These are phyloP conservation scores for Ditylenchus dipsaci DNA, from an alignment of 1,140 invertebrate genomes.

Conservation along the genomic window DNA sequence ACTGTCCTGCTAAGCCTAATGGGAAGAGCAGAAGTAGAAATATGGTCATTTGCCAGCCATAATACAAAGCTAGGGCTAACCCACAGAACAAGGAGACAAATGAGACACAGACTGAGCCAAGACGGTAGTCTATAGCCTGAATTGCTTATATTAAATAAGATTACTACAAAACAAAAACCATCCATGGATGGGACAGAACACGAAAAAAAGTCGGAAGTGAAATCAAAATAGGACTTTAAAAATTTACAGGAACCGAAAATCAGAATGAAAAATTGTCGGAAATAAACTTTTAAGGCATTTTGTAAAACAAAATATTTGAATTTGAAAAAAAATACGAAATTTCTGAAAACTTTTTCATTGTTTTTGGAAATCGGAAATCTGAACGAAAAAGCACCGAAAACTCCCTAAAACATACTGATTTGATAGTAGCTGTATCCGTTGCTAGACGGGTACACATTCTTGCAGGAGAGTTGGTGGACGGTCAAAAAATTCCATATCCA, in stretches of 20 bases:
- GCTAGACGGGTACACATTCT: constrained; percentile 62
- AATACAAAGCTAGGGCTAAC: constrained; percentile 58
- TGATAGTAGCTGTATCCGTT: constrained; percentile 62
- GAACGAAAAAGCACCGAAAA: too few relatives aligned
- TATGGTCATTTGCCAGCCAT: constrained; percentile 60
- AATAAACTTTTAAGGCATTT: too few relatives aligned
- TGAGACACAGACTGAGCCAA: constrained; percentile 59
- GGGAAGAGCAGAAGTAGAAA: constrained; percentile 52
- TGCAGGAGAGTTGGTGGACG: constrained; percentile 60
- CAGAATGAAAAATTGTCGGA: too few relatives aligned
- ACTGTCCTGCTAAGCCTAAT: constrained; percentile 58
- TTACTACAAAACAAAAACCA: too few relatives aligned
- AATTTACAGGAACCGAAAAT: constrained; percentile 32
- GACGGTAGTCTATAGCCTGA: constrained; percentile 60
- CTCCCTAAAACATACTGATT: constrained; percentile 58
- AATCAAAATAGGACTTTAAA: too few relatives aligned
- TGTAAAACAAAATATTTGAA: too few relatives aligned
- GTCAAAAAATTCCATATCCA: constrained; percentile 64
- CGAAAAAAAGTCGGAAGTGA: too few relatives aligned
- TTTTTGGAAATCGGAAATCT: too few relatives aligned
- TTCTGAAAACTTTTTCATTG: too few relatives aligned
- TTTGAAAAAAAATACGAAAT: not conserved
- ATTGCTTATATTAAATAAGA: not conserved
- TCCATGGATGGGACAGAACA: too few relatives aligned
- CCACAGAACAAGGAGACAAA: constrained; percentile 59